Percentiles rank a stretch among this genome's conserved stretches.
These are phyloP conservation scores for Acanthurus leucopareius DNA, from an alignment of 2,797 vertebrate genomes.

Conservation along the genomic window DNA sequence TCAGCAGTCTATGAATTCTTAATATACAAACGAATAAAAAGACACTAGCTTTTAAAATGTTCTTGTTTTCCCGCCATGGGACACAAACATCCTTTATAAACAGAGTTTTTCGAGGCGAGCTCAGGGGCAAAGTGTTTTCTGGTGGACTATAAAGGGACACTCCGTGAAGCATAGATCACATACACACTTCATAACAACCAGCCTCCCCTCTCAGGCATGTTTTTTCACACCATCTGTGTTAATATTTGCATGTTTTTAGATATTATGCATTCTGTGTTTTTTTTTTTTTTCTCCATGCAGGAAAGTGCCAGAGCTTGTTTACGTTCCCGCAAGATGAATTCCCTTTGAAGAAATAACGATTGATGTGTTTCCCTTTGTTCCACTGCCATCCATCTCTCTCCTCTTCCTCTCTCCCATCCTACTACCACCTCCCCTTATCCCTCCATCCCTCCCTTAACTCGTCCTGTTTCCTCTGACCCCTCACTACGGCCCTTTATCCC, in stretches of 20 bases:
- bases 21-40: slow-evolving; percentile 13
- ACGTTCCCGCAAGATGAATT: slow-evolving; percentile 52
- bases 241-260: slow-evolving; percentile 38
- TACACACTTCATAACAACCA: neutral
- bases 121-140: slow-evolving; percentile 2
- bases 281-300: slow-evolving; percentile 4
- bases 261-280: slow-evolving; percentile 29
- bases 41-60: neutral
- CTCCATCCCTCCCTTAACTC: neutral
- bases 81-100: slow-evolving; percentile 14
- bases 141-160: slow-evolving; percentile 9
- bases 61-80: neutral
- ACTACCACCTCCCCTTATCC: slow-evolving; percentile 9
- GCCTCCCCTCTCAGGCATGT: slow-evolving; percentile 33
- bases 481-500: neutral
- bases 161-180: slow-evolving; percentile 36
- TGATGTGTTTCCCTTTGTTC: slow-evolving; percentile 66
- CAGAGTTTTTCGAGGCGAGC: neutral
- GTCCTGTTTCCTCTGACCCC: neutral
- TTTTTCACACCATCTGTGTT: slow-evolving; percentile 43
- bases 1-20: slow-evolving; percentile 27
- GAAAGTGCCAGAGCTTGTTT: slow-evolving; percentile 48
- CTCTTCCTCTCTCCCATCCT: neutral
- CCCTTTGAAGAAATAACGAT: slow-evolving; percentile 59
- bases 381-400: slow-evolving; percentile 49